Base-by-base conservation (phyloP, 23 tunicate species). In the Aplidium turbinatum region DNA sequence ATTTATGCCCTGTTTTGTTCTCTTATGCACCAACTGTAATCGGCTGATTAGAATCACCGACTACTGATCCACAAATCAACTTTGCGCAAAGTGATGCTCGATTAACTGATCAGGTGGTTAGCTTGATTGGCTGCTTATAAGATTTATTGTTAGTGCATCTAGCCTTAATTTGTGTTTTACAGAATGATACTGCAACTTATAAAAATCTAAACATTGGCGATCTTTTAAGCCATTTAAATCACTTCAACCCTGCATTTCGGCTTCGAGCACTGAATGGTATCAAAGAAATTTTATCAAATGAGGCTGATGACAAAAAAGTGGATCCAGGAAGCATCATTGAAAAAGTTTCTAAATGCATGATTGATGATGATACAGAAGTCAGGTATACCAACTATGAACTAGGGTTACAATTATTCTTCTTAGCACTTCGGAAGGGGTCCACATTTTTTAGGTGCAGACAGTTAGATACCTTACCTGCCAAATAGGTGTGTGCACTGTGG, bases 191-290 rank as follows among this genome's bases (percentile, higher is more conserved):
- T 1, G 32, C 55, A 3, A 72, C 82, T 3, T 39, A 46, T 38
- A 35, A 70, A 4, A 81, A 81, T 48, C 69, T 60, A 24, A 81
- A 48, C 35, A 20, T 81, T 3, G 29, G 63, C 1, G 96, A 81
- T n/a, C 58, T 88, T 0, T 64, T 88, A 39, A 61, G 68, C 34
- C 87, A 88, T 62, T 47, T 88, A 46, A 77, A 77, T 25, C 96
- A 88, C 58, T 82, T 50, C 63, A 88, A 75, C 52, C 35, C 87
- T 6, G 81, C 62, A 6, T 82, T 88, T 51, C 83, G 96, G 4
- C 28, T 28, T 0, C 88, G 83, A 21, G 78, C 96, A 13, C 32
- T 88, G 51, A 48, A 48, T 35, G 83, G 85, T 25, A 40, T 88
- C 18, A 79, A 79, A 76, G 86, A 68, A 50, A 74, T 72, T 33